Evolutionary conservation across 1,140 invertebrate species (phyloP).

Genomic region (Heliconius hewitsoni): DNA sequence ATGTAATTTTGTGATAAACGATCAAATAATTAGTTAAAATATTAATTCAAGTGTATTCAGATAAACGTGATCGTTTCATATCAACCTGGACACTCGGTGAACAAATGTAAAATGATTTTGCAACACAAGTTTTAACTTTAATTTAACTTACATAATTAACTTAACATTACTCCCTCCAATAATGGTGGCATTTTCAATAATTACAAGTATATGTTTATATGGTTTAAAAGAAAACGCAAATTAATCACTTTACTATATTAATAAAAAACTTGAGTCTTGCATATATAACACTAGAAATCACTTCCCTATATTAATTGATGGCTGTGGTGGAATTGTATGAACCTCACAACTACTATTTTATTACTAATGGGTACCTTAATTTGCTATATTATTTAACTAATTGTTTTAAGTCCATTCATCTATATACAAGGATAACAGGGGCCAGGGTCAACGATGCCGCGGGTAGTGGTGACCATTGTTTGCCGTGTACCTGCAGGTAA

Average conservation of each 20-base stretch:
- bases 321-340: not conserved
- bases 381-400: conserved; percentile 31
- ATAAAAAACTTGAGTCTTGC: not conserved
- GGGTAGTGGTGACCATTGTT: conserved; percentile 68
- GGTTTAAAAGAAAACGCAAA: not conserved
- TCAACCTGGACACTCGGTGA: not conserved
- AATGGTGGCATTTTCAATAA: not conserved
- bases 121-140: not conserved
- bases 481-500: conserved; percentile 14
- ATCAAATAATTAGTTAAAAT: not conserved
- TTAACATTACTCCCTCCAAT: not conserved
- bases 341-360: conserved; percentile 5
- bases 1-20: not conserved
- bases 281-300: conserved; percentile 4
- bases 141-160: not conserved
- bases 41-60: not conserved
- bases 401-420: conserved; percentile 51
- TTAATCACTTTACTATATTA: not conserved
- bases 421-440: conserved; percentile 56
- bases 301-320: not conserved
- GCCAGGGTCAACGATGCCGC: conserved; percentile 71
- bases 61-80: not conserved
- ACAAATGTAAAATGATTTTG: not conserved
- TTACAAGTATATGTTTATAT: not conserved
- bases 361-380: not conserved